Evolutionary conservation across 2,888 invertebrate species (phyloP).

Genomic region (Emesis furor): DNA sequence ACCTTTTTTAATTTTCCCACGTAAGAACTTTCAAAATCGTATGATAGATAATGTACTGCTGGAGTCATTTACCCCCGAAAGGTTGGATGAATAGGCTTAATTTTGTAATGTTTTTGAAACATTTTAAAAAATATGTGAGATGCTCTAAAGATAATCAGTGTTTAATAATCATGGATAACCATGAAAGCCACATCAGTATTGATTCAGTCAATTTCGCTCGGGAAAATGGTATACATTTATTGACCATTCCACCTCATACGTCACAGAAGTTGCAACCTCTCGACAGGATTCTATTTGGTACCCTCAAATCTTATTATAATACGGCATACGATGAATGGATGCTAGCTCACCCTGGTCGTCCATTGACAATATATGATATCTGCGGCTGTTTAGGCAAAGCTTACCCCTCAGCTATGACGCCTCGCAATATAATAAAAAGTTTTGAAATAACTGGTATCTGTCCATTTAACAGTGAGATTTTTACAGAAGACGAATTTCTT

Average conservation of each 20-base stretch:
- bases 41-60: slow-evolving; percentile 76
- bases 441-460: no score
- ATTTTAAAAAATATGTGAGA: slow-evolving; percentile 77
- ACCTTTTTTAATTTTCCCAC: slow-evolving; percentile 74
- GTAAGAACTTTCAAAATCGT: slow-evolving; percentile 67
- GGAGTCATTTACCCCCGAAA: slow-evolving; percentile 60
- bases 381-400: no score
- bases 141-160: slow-evolving; percentile 45
- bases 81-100: slow-evolving; percentile 79
- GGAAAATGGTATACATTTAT: slow-evolving; percentile 80
- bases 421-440: no score
- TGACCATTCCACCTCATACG: slow-evolving; percentile 80
- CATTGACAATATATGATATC: no score
- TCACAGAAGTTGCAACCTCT: slow-evolving; percentile 75
- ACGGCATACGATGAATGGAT: no score
- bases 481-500: no score
- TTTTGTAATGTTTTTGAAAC: slow-evolving; percentile 76
- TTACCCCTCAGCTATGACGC: no score
- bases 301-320: no score
- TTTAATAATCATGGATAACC: slow-evolving; percentile 60
- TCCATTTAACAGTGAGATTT: no score
- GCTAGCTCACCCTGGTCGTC: no score
- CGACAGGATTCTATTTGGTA: slow-evolving; percentile 64
- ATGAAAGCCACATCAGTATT: slow-evolving; percentile 75
- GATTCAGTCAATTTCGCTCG: slow-evolving; percentile 77